Evolutionary conservation across 2,888 invertebrate species (phyloP).

Genomic region (Beris morrisii): DNA sequence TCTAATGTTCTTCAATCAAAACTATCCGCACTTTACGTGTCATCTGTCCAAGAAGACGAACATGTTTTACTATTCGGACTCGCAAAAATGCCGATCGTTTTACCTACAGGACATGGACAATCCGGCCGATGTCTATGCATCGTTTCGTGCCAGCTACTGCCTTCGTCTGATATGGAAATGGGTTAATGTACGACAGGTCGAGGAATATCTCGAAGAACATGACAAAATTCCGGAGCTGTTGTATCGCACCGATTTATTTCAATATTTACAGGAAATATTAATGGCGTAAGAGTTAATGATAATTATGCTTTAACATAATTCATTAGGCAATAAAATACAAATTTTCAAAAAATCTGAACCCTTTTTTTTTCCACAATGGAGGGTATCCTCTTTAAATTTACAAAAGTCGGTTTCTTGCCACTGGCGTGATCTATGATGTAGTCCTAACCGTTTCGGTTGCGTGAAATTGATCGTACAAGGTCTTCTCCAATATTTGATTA

Average conservation of each 20-base stretch:
- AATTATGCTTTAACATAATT: background rate
- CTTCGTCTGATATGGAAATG: slow-evolving; percentile 53
- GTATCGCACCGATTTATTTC: slow-evolving; percentile 41
- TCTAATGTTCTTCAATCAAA: slow-evolving; percentile 51
- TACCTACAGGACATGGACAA: slow-evolving; percentile 41
- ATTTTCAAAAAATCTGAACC: too few relatives aligned
- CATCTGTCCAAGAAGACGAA: slow-evolving; percentile 46
- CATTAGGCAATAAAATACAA: too few relatives aligned
- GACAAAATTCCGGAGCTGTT: slow-evolving; percentile 31
- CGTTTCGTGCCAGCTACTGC: slow-evolving; percentile 50
- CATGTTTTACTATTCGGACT: slow-evolving; percentile 49
- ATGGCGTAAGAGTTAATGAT: background rate
- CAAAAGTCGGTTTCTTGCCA: too few relatives aligned
- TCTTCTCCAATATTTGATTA: too few relatives aligned
- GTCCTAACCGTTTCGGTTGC: too few relatives aligned
- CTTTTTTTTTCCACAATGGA: too few relatives aligned
- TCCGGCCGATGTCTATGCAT: slow-evolving; percentile 46
- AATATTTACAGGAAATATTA: slow-evolving; percentile 35
- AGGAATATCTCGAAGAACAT: slow-evolving; percentile 43
- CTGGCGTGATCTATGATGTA: too few relatives aligned
- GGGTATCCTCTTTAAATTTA: too few relatives aligned
- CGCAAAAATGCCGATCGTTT: slow-evolving; percentile 41
- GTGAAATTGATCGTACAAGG: too few relatives aligned
- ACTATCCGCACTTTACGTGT: slow-evolving; percentile 45
- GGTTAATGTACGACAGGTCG: slow-evolving; percentile 51